These are phyloP conservation scores for Epizoanthus ramosus DNA, from an alignment of 92 coral and sea anemone genomes.

Conservation along the genomic window DNA sequence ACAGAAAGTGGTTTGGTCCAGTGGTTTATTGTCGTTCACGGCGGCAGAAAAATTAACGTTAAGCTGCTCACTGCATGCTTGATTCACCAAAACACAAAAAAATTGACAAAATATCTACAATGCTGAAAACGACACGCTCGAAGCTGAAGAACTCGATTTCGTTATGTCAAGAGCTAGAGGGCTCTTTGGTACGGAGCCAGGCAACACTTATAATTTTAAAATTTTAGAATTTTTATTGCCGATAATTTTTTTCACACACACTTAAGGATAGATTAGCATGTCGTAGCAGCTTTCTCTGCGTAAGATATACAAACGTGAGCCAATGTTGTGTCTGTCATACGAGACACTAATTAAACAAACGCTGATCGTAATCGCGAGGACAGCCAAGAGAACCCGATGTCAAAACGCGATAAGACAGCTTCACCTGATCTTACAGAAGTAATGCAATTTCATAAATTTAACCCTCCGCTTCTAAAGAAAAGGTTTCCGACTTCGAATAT, in stretches of 20 bases:
- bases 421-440: conserved; percentile 46
- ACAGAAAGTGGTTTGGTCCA: neutral
- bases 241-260: conserved; percentile 12
- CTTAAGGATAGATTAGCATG: conserved; percentile 21
- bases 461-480: conserved; percentile 33
- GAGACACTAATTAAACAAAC: conserved; percentile 83
- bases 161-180: neutral
- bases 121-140: neutral
- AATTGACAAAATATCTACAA: neutral
- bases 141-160: conserved; percentile 1
- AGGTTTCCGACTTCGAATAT: conserved; percentile 43
- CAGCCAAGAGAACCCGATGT: conserved; percentile 68
- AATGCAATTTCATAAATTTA: conserved; percentile 54
- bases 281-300: conserved; percentile 13
- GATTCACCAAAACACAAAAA: neutral
- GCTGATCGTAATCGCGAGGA: conserved; percentile 64
- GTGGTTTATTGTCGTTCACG: neutral
- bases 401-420: conserved; percentile 56
- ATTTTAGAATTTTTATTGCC: neutral
- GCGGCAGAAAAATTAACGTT: neutral
- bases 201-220: neutral
- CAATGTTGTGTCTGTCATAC: conserved; percentile 69
- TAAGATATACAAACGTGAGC: conserved; percentile 47
- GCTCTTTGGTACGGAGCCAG: neutral
- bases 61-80: neutral